These are phyloP conservation scores for Dicranocentrus wangi DNA, from an alignment of 2,888 invertebrate genomes.

Conservation along the genomic window DNA sequence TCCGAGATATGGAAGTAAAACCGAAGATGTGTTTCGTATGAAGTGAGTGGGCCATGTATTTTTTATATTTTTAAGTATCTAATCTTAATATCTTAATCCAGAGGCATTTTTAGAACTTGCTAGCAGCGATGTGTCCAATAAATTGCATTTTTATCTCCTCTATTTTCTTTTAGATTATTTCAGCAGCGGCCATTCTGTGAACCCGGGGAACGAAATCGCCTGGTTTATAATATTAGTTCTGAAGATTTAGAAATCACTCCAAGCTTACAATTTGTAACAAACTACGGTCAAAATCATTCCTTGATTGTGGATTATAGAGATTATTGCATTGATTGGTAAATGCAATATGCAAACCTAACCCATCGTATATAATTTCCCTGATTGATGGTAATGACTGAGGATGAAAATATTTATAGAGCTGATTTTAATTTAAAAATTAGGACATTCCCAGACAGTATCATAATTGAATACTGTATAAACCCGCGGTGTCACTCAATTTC, in stretches of 20 bases:
- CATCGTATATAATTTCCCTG: background rate
- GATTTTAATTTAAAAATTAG: background rate
- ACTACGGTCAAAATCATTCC: too few relatives aligned
- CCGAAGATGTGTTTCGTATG: too few relatives aligned
- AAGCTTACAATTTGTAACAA: background rate
- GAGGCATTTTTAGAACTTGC: too few relatives aligned
- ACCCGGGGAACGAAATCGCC: background rate
- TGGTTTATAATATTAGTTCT: too few relatives aligned
- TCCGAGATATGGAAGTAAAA: background rate
- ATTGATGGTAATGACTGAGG: background rate
- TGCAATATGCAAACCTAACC: background rate
- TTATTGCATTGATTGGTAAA: slow-evolving; percentile 58
- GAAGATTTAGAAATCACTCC: too few relatives aligned
- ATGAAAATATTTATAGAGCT: background rate
- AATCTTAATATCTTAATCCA: too few relatives aligned
- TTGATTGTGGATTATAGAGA: too few relatives aligned
- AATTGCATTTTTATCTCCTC: too few relatives aligned
- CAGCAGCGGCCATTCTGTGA: slow-evolving; percentile 15
- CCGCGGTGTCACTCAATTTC: background rate
- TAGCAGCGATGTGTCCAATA: too few relatives aligned
- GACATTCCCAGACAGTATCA: slow-evolving; percentile 8
- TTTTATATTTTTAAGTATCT: too few relatives aligned
- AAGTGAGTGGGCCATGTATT: too few relatives aligned
- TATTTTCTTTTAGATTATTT: too few relatives aligned
- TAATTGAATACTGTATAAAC: slow-evolving; percentile 23